Evolutionary conservation across 2,888 invertebrate species (phyloP).

Genomic region (Heliconius charithonia): DNA sequence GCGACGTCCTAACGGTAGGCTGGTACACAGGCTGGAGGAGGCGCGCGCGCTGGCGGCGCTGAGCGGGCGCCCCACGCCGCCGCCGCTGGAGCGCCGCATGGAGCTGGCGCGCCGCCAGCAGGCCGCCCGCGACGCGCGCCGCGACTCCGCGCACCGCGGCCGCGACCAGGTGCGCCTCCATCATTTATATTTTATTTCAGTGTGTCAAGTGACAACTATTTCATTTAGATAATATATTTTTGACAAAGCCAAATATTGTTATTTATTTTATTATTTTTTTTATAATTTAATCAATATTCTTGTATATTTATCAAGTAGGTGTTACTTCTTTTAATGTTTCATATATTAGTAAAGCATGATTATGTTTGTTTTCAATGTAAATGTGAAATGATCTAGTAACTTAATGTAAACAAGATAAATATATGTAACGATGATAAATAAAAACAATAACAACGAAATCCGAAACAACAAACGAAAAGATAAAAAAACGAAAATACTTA

Average conservation of each 20-base stretch:
- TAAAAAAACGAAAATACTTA: too few relatives aligned
- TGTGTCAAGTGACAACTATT: too few relatives aligned
- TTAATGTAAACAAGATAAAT: background rate
- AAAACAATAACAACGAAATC: too few relatives aligned
- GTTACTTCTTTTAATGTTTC: background rate
- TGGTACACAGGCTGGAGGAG: conserved; percentile 85
- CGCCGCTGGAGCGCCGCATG: conserved; percentile 90
- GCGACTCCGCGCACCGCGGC: conserved; percentile 87
- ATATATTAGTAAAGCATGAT: conserved; percentile 9
- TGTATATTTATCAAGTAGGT: background rate
- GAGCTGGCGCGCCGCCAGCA: conserved; percentile 89
- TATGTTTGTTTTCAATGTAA: background rate
- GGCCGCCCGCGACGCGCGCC: conserved; percentile 89
- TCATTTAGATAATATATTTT: too few relatives aligned
- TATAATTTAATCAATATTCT: background rate
- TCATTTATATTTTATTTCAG: background rate
- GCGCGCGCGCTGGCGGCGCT: conserved; percentile 81
- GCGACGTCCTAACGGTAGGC: too few relatives aligned
- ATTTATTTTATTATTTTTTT: background rate
- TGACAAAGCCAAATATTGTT: background rate
- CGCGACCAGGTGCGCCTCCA: conserved; percentile 79
- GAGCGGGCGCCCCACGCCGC: conserved; percentile 81
- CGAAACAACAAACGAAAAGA: too few relatives aligned
- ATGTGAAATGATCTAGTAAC: conserved; percentile 24
- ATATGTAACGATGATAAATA: too few relatives aligned